Evolutionary conservation across 92 coral and sea anemone species (phyloP).

Genomic region (Zoanthus solanderi): DNA sequence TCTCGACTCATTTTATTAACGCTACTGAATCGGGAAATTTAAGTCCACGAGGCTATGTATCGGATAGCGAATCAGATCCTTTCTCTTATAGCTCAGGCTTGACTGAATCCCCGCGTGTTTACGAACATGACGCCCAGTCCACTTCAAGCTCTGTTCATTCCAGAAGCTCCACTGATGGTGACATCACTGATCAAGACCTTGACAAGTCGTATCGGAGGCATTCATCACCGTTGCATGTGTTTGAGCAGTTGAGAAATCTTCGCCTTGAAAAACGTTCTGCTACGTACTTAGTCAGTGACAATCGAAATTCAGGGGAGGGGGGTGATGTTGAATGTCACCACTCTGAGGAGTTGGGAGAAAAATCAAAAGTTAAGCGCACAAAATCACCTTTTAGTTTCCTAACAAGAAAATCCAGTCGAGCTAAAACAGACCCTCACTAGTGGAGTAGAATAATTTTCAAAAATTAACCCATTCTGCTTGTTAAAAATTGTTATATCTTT

Average conservation of each 20-base stretch:
- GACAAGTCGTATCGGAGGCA: constrained; percentile 25
- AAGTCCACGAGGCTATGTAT: not conserved
- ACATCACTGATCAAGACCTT: not conserved
- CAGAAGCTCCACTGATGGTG: constrained; percentile 31
- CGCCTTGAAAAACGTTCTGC: constrained; percentile 35
- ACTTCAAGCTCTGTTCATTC: constrained; percentile 29
- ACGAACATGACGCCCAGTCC: constrained; percentile 18
- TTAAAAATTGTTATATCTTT: too few species aligned
- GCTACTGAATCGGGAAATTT: constrained; percentile 10
- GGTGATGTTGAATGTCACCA: not conserved
- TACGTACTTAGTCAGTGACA: constrained; percentile 8
- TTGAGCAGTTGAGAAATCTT: constrained; percentile 38
- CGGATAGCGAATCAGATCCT: constrained; percentile 42
- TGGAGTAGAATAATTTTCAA: not conserved
- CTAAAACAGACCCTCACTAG: constrained; percentile 27
- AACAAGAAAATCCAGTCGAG: constrained; percentile 26
- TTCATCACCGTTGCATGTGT: constrained; percentile 34
- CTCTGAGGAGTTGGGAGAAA: not conserved
- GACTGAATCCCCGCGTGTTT: constrained; percentile 2
- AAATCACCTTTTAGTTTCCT: constrained; percentile 41
- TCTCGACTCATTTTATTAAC: not conserved
- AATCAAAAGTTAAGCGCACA: not conserved
- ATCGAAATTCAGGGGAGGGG: constrained; percentile 14
- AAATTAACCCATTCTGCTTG: not conserved
- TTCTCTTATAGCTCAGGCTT: constrained; percentile 23